phyloP scores from a whole-genome alignment of 2,797 vertebrate genomes.

The Nyctibius grandis region DNA sequence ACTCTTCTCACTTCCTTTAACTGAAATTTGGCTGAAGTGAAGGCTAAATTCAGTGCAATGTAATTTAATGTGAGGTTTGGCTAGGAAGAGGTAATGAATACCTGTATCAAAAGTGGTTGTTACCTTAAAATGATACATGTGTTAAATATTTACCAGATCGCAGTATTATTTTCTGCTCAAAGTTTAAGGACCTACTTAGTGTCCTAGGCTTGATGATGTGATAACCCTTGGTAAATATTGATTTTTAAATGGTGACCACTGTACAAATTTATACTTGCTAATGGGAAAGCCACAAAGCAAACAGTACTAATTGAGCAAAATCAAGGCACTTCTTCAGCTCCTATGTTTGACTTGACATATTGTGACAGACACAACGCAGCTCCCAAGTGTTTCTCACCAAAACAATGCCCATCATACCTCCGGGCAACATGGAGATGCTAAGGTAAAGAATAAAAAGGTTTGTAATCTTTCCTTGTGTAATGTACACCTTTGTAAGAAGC shows the following conservation, averaged over 20 bases:
- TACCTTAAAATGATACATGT: slow-evolving; percentile 29
- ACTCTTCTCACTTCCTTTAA: neutral
- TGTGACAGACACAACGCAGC: neutral
- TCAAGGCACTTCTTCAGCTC: slow-evolving; percentile 5
- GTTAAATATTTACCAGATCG: slow-evolving; percentile 48
- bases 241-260: slow-evolving; percentile 59
- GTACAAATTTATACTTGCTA: slow-evolving; percentile 63
- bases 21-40: neutral
- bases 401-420: neutral
- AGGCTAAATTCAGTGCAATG: neutral
- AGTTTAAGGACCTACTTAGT: slow-evolving; percentile 62
- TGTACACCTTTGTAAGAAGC: neutral
- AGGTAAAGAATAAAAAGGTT: neutral
- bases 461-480: neutral
- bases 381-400: neutral
- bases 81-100: slow-evolving; percentile 2
- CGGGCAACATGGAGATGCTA: neutral
- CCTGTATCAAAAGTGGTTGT: slow-evolving; percentile 20
- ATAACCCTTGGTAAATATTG: slow-evolving; percentile 64
- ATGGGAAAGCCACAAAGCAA: slow-evolving; percentile 47
- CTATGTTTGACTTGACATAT: neutral
- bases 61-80: neutral
- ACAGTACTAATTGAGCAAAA: slow-evolving; percentile 48
- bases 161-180: slow-evolving; percentile 50
- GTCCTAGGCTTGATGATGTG: slow-evolving; percentile 42